Base-by-base conservation (phyloP, 2,888 invertebrate genomes). In the Dynastes maya region DNA sequence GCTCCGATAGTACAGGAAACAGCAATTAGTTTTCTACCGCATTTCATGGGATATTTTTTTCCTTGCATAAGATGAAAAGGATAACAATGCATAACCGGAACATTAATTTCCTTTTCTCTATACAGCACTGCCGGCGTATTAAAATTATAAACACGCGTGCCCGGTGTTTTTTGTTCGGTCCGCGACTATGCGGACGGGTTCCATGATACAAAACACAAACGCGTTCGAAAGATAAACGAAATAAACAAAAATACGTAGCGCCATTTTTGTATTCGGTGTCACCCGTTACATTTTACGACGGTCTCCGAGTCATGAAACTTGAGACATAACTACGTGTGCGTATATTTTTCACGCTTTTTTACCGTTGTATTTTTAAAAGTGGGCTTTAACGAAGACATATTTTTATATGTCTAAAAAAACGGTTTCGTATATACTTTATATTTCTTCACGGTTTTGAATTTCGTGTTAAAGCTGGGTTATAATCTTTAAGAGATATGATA, bases 321-420 rank as follows among this genome's bases (percentile, higher is more conserved):
- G 45, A 37, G 63, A 63, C 29, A 63, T 65, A 65, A 40, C 65
- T 40, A 58, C 16, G 45, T 40, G 65, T 45, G 65, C 45, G 40
- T 67, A 63, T 63, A 67, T 67, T 67, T 67, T 45, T 67, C 65
- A 67, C 65, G 40, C 45, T 67, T 45, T 45, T 40, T 63, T 13
- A n/a, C 16, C 45, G 65, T 67, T 67, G 65, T n/a, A 45, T 67
- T 58, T 58, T 58, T 22, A 58, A 22, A 58, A 58, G 22, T 45
- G 45, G 16, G 22, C 22, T 16, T 58, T 58, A 58, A 58, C 55
- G 22, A 22, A 22, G 55, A 58, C 55, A 22, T 45, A 45, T 58
- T 58, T 16, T 58, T 58, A 22, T 58, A 58, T 2, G 55, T 4
- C 55, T 58, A 22, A 45, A 45, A 45, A 45, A 45, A 45, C 45